Conservation (phyloP, 2,888 invertebrate genomes). For the Nephrotoma flavescens region DNA sequence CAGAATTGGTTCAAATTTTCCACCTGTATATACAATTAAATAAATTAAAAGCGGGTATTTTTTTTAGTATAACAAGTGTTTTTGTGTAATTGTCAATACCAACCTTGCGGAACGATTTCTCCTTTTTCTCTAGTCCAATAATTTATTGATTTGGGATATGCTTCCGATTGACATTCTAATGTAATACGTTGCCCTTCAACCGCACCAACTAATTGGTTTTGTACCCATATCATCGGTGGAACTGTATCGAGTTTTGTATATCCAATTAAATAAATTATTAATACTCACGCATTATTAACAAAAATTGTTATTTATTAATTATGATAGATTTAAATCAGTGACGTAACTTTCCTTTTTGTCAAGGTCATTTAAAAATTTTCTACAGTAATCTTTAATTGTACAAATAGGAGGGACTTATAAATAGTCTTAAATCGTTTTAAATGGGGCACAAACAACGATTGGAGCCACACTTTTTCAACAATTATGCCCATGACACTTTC, state of each 20-base stretch:
- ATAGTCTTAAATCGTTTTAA: no score
- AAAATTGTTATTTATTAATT: not conserved
- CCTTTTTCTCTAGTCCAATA: slow-evolving; percentile 64
- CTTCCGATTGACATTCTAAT: slow-evolving; percentile 70
- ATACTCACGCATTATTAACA: not conserved
- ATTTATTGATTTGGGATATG: slow-evolving; percentile 73
- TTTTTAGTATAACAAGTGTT: not conserved
- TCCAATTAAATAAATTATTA: not conserved
- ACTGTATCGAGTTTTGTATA: slow-evolving; percentile 34
- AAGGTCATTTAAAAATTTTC: no score
- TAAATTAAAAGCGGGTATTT: slow-evolving; percentile 11
- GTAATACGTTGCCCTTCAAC: slow-evolving; percentile 57
- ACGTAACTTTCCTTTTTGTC: not conserved
- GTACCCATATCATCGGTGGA: slow-evolving; percentile 72
- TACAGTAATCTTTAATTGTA: no score
- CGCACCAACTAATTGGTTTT: slow-evolving; percentile 70
- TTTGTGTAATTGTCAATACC: slow-evolving; percentile 14
- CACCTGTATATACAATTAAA: slow-evolving; percentile 31
- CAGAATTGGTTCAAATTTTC: slow-evolving; percentile 55
- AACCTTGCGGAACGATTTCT: slow-evolving; percentile 63
- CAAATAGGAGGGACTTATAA: no score
- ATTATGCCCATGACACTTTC: no score
- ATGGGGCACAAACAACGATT: no score
- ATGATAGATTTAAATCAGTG: not conserved
- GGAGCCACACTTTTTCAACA: no score